These are phyloP conservation scores for Conomelus anceps DNA, from an alignment of 2,888 invertebrate genomes.

Conservation along the genomic window DNA sequence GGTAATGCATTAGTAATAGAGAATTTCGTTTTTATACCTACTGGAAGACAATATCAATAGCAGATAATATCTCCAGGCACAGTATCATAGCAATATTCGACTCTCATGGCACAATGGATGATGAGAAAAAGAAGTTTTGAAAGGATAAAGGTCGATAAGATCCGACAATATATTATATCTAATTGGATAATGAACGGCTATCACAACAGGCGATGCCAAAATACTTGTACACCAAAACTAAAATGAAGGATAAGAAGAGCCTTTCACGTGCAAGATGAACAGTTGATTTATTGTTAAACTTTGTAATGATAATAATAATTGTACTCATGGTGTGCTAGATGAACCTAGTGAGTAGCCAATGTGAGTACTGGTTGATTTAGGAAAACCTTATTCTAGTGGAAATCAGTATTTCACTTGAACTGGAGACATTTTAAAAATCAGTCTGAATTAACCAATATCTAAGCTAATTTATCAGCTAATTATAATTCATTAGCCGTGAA, in stretches of 20 bases:
- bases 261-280: background rate
- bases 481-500: too few relatives aligned
- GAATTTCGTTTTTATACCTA: background rate
- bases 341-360: too few relatives aligned
- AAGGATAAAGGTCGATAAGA: background rate
- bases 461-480: too few relatives aligned
- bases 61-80: background rate
- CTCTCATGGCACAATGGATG: background rate
- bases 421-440: too few relatives aligned
- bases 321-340: too few relatives aligned
- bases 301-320: too few relatives aligned
- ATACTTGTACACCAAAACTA: background rate
- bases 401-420: too few relatives aligned
- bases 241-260: background rate
- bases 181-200: background rate
- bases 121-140: background rate
- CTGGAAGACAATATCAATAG: background rate
- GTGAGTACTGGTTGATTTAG: too few relatives aligned
- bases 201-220: background rate
- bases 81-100: background rate
- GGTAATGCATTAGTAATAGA: background rate
- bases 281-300: background rate
- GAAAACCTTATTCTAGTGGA: too few relatives aligned
- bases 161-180: background rate
- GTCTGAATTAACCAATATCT: too few relatives aligned